phyloP scores from a whole-genome alignment of 1,140 invertebrate genomes.

The Cecropterus lyciades region DNA sequence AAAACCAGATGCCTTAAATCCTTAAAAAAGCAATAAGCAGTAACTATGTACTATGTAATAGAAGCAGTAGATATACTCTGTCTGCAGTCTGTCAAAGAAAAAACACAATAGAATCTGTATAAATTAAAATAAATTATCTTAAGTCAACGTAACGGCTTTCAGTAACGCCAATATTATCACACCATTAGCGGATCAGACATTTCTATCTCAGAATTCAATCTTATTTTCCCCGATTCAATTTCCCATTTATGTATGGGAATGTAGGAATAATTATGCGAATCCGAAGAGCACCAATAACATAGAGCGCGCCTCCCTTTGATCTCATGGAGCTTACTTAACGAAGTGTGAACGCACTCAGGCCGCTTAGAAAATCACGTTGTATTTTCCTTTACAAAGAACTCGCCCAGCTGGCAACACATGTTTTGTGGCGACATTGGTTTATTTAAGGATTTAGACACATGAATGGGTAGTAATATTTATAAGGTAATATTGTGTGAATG shows the following conservation, averaged over 20 bases:
- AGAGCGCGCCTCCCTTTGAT: slow-evolving; percentile 40
- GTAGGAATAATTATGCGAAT: slow-evolving; percentile 31
- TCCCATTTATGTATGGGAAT: slow-evolving; percentile 18
- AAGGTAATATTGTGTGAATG: slow-evolving; percentile 4
- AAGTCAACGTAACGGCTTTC: slow-evolving; percentile 4
- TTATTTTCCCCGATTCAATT: slow-evolving; percentile 22
- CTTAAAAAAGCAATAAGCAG: no score
- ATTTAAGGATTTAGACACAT: slow-evolving; percentile 27
- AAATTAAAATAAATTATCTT: slow-evolving; percentile 12
- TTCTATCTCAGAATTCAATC: slow-evolving; percentile 17
- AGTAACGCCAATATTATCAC: slow-evolving; percentile 12
- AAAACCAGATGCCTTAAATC: no score
- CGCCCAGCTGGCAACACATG: slow-evolving; percentile 22
- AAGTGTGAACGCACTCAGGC: slow-evolving; percentile 42
- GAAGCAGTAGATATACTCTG: no score
- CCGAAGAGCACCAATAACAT: slow-evolving; percentile 34
- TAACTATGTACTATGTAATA: no score
- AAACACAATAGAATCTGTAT: not conserved
- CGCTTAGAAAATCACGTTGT: slow-evolving; percentile 30
- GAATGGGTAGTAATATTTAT: slow-evolving; percentile 20
- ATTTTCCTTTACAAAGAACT: slow-evolving; percentile 28
- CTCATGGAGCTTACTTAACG: slow-evolving; percentile 41
- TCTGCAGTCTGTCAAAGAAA: not conserved
- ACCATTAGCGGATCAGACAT: slow-evolving; percentile 25
- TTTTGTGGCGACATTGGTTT: slow-evolving; percentile 17